A percentile compares a stretch with the other conserved stretches of the same genome.
These are phyloP conservation scores for Morone saxatilis DNA, from an alignment of 2,113 vertebrate species.

Conservation along the genomic window DNA sequence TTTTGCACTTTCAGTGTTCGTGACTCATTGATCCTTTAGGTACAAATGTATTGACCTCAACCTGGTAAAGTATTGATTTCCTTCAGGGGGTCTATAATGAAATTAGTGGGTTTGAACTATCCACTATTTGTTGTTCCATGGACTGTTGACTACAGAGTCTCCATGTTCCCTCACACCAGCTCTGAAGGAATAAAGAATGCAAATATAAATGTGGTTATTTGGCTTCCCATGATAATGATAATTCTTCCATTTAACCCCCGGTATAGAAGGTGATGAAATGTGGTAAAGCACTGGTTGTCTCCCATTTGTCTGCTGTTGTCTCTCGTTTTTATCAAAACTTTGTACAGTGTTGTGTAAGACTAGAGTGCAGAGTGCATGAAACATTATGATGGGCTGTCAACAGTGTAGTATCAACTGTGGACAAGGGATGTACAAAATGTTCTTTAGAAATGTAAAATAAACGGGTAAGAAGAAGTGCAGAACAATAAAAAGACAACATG, in stretches of 20 bases:
- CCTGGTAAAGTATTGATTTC: constrained; percentile 48
- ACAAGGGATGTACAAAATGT: not conserved
- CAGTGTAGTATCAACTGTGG: not conserved
- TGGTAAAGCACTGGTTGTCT: not conserved
- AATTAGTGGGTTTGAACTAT: constrained; percentile 45
- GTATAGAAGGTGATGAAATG: not conserved
- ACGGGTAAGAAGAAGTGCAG: not conserved
- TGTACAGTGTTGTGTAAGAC: constrained; percentile 16
- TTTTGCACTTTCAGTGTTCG: constrained; percentile 7
- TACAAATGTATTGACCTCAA: constrained; percentile 56
- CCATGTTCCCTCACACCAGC: not conserved
- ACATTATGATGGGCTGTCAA: not conserved
- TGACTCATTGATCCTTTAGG: constrained; percentile 53
- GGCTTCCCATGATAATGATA: constrained; percentile 14
- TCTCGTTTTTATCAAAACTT: not conserved
- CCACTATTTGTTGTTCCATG: constrained; percentile 22
- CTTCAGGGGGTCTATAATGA: constrained; percentile 52
- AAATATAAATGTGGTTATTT: constrained; percentile 32
- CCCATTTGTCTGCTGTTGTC: not conserved
- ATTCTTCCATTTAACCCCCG: not conserved
- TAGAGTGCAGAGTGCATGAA: not conserved
- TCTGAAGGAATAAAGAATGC: constrained; percentile 10
- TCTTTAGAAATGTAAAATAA: not conserved
- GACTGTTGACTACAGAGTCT: constrained; percentile 15
- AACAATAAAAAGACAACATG: not conserved